Conservation (phyloP, 2,113 vertebrate genomes). For the Azemiops feae region DNA sequence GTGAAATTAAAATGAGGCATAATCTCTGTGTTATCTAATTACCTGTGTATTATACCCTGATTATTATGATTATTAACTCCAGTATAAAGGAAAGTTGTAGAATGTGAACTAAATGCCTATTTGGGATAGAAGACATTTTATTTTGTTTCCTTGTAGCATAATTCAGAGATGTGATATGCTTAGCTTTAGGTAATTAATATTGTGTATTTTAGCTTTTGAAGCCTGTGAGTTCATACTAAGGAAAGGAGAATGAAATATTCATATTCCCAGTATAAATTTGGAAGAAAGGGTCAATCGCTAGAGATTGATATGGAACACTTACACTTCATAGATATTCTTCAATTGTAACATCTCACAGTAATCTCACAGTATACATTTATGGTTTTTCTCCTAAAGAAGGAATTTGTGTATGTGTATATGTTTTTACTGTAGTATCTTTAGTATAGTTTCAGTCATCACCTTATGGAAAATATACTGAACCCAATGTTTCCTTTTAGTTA, state of each 20-base stretch:
- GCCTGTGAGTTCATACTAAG: not conserved
- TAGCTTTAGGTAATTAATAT: not conserved
- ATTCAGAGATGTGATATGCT: constrained; percentile 29
- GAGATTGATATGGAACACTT: not conserved
- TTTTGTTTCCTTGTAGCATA: constrained; percentile 60
- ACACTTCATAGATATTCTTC: not conserved
- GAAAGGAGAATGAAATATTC: not conserved
- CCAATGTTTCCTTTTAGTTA: not conserved
- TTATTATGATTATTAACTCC: constrained; percentile 41
- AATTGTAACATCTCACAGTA: not conserved
- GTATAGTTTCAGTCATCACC: not conserved
- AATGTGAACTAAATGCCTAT: constrained; percentile 58
- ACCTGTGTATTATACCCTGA: not conserved
- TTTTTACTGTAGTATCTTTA: not conserved
- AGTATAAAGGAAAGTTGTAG: constrained; percentile 34
- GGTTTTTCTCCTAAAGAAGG: not conserved
- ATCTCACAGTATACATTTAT: not conserved
- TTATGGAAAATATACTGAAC: not conserved
- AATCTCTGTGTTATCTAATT: not conserved
- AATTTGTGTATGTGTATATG: not conserved
- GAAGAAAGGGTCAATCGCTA: not conserved
- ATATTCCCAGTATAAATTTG: not conserved
- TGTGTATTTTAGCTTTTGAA: not conserved
- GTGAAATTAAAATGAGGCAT: not conserved
- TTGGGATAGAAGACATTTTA: constrained; percentile 44